Evolutionary conservation across 2,113 vertebrate species (phyloP).

Genomic region (Lynx canadensis): DNA sequence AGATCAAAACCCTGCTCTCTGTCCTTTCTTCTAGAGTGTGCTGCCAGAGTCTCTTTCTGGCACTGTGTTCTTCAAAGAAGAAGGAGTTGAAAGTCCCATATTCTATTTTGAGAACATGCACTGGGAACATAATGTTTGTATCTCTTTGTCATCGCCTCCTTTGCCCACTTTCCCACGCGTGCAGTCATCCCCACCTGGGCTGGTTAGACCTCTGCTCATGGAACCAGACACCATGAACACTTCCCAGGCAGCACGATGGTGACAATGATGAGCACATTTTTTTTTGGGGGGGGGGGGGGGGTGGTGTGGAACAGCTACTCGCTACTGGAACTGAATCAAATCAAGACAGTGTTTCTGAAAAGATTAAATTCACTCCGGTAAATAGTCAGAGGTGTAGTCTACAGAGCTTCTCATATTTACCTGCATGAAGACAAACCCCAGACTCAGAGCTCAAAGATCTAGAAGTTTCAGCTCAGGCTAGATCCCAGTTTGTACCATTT

Average conservation of each 20-base stretch:
- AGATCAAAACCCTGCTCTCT: slow-evolving; percentile 34
- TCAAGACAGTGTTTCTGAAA: not conserved
- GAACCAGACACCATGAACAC: too few relatives aligned
- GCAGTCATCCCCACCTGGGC: not conserved
- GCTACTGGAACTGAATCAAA: not conserved
- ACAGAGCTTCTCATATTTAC: not conserved
- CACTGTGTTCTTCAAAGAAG: slow-evolving; percentile 51
- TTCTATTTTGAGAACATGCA: slow-evolving; percentile 29
- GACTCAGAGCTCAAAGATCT: not conserved
- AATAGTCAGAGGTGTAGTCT: not conserved
- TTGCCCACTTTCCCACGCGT: not conserved
- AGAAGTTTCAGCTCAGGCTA: not conserved
- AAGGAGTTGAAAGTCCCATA: slow-evolving; percentile 24
- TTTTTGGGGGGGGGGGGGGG: not conserved
- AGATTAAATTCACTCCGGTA: not conserved
- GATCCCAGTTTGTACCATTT: accelerated
- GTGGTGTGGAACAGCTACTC: not conserved
- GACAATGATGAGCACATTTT: not conserved
- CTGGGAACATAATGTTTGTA: not conserved
- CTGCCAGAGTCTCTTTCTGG: not conserved
- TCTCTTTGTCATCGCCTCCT: not conserved
- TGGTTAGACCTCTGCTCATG: not conserved
- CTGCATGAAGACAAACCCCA: not conserved
- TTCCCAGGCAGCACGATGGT: not conserved
- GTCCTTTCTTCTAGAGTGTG: not conserved